Evolutionary conservation across 2,888 invertebrate genomes (phyloP).

Genomic region (Acanthoscelides obtectus): DNA sequence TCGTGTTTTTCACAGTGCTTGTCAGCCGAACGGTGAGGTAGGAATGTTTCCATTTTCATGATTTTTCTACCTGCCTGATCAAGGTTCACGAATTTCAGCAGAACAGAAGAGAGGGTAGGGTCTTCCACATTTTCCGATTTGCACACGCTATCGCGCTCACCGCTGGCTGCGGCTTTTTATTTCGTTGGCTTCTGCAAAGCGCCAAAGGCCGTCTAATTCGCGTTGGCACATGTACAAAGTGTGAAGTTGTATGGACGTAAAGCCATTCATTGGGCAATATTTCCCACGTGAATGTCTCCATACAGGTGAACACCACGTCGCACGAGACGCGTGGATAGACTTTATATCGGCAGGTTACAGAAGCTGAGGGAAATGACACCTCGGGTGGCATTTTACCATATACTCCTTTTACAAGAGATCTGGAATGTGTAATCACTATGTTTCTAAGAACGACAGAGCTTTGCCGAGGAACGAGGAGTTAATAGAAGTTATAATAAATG

Average conservation of each 20-base stretch:
- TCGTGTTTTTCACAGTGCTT: not conserved
- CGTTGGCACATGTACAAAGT: not conserved
- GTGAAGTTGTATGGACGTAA: not conserved
- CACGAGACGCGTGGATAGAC: not conserved
- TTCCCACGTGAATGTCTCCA: not conserved
- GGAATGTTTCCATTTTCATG: conserved; percentile 14
- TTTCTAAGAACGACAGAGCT: no score
- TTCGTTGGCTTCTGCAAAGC: not conserved
- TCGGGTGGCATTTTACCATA: no score
- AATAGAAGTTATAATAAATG: no score
- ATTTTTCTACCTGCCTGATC: conserved; percentile 27
- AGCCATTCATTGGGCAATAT: not conserved
- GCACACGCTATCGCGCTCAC: not conserved
- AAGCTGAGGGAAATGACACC: no score
- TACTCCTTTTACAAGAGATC: no score
- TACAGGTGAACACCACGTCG: not conserved
- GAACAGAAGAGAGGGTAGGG: conserved; percentile 1
- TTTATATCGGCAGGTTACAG: no score
- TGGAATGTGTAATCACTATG: no score
- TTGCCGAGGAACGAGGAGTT: no score
- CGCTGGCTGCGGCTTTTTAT: not conserved
- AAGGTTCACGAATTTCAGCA: conserved; percentile 18
- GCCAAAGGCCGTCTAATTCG: not conserved
- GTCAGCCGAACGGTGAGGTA: conserved; percentile 7
- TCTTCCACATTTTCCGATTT: not conserved